These are phyloP conservation scores for Mermis nigrescens DNA, from an alignment of 2,888 invertebrate species.

Conservation along the genomic window DNA sequence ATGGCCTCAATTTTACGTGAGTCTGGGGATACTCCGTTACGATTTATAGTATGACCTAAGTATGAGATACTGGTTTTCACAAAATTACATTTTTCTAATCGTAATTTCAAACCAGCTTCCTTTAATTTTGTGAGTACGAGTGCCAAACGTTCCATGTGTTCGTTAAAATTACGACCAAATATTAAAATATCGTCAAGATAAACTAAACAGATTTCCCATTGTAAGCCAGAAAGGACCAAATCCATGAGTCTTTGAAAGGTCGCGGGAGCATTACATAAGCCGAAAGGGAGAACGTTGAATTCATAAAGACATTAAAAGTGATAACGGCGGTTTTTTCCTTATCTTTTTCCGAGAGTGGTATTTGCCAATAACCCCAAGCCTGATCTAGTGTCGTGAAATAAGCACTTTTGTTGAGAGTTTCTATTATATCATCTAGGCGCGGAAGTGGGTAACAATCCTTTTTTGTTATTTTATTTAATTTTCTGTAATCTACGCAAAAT, in stretches of 20 bases:
- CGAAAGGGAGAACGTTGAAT: constrained; percentile 14
- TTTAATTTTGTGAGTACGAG: no score
- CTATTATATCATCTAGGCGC: background rate
- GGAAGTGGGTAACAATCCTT: constrained; percentile 4
- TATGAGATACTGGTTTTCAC: constrained; percentile 17
- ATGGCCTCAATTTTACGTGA: constrained; percentile 20
- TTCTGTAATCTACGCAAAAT: no score
- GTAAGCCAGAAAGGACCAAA: constrained; percentile 13
- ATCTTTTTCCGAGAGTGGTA: constrained; percentile 13
- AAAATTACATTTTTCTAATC: constrained; percentile 21
- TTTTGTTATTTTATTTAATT: background rate
- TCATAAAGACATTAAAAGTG: constrained; percentile 17
- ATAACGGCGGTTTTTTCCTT: constrained; percentile 19
- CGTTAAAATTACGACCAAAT: background rate
- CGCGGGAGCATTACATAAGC: constrained; percentile 15
- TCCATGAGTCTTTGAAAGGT: constrained; percentile 21
- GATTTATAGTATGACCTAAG: constrained; percentile 29
- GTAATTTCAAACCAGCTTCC: constrained; percentile 19
- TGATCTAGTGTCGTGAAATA: constrained; percentile 1
- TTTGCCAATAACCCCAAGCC: constrained; percentile 15
- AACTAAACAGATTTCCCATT: constrained; percentile 16
- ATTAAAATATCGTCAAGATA: constrained; percentile 20
- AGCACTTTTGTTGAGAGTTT: background rate
- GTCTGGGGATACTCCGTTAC: constrained; percentile 19
- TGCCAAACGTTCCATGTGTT: no score